Conservation (phyloP, 1,140 invertebrate species). For the Drosophila sproati region DNA sequence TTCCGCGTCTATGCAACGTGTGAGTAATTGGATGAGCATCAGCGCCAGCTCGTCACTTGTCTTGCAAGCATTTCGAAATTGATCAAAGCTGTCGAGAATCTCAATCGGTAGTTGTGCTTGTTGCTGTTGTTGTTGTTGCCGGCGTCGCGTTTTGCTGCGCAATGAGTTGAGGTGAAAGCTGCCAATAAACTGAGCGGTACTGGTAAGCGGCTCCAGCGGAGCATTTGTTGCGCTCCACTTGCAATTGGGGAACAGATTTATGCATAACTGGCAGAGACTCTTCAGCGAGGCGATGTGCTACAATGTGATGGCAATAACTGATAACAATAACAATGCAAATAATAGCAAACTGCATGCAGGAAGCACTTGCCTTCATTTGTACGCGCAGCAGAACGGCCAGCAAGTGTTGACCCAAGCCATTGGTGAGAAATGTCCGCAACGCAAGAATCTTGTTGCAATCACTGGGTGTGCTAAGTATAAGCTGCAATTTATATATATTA, state of each 20-base stretch:
- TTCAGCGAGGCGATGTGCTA: slow-evolving; percentile 81
- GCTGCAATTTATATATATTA: slow-evolving; percentile 37
- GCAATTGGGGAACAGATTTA: slow-evolving; percentile 80
- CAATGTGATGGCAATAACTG: neutral
- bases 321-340: slow-evolving; percentile 12
- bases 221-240: slow-evolving; percentile 62
- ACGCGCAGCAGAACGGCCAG: slow-evolving; percentile 70
- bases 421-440: slow-evolving; percentile 71
- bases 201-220: slow-evolving; percentile 44
- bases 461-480: slow-evolving; percentile 77
- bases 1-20: slow-evolving; percentile 70
- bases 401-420: slow-evolving; percentile 76
- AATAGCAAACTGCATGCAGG: neutral
- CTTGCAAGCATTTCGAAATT: slow-evolving; percentile 47
- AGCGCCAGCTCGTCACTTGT: slow-evolving; percentile 76
- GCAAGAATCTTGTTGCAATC: slow-evolving; percentile 81
- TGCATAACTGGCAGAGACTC: slow-evolving; percentile 77
- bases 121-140: slow-evolving; percentile 43
- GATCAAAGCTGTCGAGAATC: slow-evolving; percentile 37
- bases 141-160: slow-evolving; percentile 43
- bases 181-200: slow-evolving; percentile 57
- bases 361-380: slow-evolving; percentile 67
- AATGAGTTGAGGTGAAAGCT: slow-evolving; percentile 66
- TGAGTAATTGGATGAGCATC: slow-evolving; percentile 67
- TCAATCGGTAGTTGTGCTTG: slow-evolving; percentile 6